Base-by-base conservation (phyloP, 2,888 invertebrate species). In the Argynnis bischoffii region DNA sequence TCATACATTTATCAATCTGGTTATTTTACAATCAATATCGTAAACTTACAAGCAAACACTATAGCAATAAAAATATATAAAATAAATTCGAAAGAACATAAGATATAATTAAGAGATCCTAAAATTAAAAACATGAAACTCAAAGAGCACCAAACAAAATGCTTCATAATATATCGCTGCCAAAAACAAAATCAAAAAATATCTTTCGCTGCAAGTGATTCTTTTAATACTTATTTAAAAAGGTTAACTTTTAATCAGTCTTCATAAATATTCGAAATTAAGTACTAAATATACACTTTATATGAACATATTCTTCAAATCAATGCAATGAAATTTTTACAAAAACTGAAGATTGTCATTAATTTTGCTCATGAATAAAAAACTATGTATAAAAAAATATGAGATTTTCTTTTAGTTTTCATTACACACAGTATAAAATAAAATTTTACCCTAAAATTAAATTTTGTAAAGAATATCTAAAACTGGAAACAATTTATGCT, bases 241-340 rank as follows among this genome's bases (percentile, higher is more conserved):
- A 73, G 66, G 70, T 74, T 72, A 77, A 74, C 71, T 75, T 72
- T 73, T 76, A 81, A 82, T 86, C 87, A 87, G 87, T 85, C 87
- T 86, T 83, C 75, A 77, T 70, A 51, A 73, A 54, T 54, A 76
- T 77, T 77, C 79, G 77, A 41, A 77, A 63, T 69, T 70, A 73
- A 68, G 69, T 72, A 73, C 73, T 63, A 64, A 13, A 56, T 55
- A 46, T 53, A 59, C 1, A 53, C 21, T 63, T 57, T 55, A 41
- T 41, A 41, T n/a, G 47, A 26, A 55, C 78, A 79, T 16, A 31
- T 64, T 31, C 59, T 54, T 35, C 1, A 53, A 60, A 57, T 18
- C 46, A 14, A 47, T 46, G 16, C 15, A 50, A n/a, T 5, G 50
- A n/a, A 50, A 50, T 50, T 6, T n/a, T 50, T n/a, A n/a, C n/a